phyloP scores from a whole-genome alignment of 2,113 vertebrate genomes.

The Eclectus roratus region DNA sequence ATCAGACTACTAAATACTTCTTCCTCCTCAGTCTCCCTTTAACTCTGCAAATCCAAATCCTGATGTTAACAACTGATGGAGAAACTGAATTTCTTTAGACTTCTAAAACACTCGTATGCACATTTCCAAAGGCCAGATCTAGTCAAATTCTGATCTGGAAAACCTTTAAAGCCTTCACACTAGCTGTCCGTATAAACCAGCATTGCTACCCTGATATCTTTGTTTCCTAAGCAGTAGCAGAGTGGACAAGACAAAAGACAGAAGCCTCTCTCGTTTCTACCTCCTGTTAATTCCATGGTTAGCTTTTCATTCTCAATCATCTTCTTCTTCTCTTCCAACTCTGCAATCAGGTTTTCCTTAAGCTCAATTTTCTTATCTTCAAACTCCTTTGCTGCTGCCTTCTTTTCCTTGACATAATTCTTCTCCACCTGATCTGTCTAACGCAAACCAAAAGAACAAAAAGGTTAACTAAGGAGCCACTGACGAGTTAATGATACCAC shows the following conservation, averaged over 20 bases:
- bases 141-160: not conserved
- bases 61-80: not conserved
- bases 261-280: conserved; percentile 63
- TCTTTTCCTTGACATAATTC: conserved; percentile 97
- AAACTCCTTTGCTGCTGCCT: conserved; percentile 97
- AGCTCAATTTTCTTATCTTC: conserved; percentile 98
- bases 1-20: not conserved
- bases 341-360: conserved; percentile 95
- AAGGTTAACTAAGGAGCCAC: not conserved
- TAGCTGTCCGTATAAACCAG: not conserved
- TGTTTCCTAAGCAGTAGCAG: not conserved
- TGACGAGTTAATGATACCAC: not conserved
- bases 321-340: conserved; percentile 98
- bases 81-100: not conserved
- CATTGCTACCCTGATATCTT: not conserved
- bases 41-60: not conserved
- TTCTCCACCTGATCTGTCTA: conserved; percentile 98
- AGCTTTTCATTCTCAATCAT: conserved; percentile 99
- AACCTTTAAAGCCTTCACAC: not conserved
- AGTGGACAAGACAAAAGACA: not conserved
- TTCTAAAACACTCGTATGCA: not conserved
- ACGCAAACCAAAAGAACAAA: conserved; percentile 9
- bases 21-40: not conserved
- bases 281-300: conserved; percentile 98
- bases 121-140: not conserved